These are phyloP conservation scores for Torymus texanus DNA, from an alignment of 2,888 invertebrate genomes.

Conservation along the genomic window DNA sequence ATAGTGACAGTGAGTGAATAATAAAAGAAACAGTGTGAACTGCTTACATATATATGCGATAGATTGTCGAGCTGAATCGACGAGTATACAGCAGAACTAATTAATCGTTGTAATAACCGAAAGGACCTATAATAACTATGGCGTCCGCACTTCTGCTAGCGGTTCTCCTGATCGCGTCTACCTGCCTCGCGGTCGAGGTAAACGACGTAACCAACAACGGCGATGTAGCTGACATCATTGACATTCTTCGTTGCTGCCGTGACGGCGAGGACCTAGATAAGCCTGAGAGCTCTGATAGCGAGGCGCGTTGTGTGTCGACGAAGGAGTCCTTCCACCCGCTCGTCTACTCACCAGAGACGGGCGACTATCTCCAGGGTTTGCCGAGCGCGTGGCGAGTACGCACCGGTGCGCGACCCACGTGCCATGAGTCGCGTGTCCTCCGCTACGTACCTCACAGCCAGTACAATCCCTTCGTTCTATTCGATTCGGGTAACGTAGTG, in stretches of 20 bases:
- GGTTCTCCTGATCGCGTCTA: not conserved
- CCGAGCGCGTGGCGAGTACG: slow-evolving; percentile 77
- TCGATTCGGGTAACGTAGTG: slow-evolving; percentile 81
- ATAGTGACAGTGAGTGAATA: too few species aligned
- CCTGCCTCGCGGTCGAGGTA: slow-evolving; percentile 30
- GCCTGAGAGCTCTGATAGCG: slow-evolving; percentile 60
- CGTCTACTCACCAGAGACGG: slow-evolving; percentile 78
- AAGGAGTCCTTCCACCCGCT: slow-evolving; percentile 77
- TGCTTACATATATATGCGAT: too few species aligned
- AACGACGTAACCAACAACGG: slow-evolving; percentile 22
- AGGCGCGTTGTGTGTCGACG: slow-evolving; percentile 65
- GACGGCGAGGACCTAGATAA: slow-evolving; percentile 76
- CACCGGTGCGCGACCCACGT: slow-evolving; percentile 69
- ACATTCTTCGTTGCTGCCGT: slow-evolving; percentile 78
- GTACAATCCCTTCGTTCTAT: slow-evolving; percentile 76
- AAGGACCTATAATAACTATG: not conserved
- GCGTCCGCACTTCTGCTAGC: slow-evolving; percentile 3
- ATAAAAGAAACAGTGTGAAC: too few species aligned
- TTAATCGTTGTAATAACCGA: too few species aligned
- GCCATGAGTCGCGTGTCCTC: slow-evolving; percentile 71
- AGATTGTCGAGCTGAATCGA: too few species aligned
- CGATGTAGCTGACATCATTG: slow-evolving; percentile 61
- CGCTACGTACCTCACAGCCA: slow-evolving; percentile 67
- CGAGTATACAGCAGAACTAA: too few species aligned
- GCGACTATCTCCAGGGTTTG: slow-evolving; percentile 73